Percentiles rank a stretch among this genome's conserved stretches.
Conservation (phyloP, 1,140 invertebrate species). For the Drepana arcuata region DNA sequence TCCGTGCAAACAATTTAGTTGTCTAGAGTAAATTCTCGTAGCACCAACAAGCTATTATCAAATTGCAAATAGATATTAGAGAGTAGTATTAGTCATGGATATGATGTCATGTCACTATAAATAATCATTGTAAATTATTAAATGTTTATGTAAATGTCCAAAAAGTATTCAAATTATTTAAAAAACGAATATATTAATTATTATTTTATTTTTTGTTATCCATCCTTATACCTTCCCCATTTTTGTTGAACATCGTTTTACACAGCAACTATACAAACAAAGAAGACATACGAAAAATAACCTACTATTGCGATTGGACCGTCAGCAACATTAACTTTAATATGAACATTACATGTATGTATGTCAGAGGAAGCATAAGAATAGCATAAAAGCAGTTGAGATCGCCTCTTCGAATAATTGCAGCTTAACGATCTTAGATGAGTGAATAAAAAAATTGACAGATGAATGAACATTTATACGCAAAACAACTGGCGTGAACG, state of each 20-base stretch:
- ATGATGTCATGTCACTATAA: constrained; percentile 66
- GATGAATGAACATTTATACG: too few species aligned
- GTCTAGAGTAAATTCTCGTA: constrained; percentile 62
- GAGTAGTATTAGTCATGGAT: constrained; percentile 63
- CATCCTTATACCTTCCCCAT: constrained; percentile 34
- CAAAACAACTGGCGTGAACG: too few species aligned
- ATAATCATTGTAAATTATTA: constrained; percentile 72
- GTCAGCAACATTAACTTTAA: too few species aligned
- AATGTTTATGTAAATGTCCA: constrained; percentile 72
- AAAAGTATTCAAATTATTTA: constrained; percentile 72
- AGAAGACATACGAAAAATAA: too few species aligned
- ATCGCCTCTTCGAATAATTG: too few species aligned
- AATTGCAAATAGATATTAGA: constrained; percentile 62
- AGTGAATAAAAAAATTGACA: too few species aligned
- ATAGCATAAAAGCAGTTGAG: too few species aligned
- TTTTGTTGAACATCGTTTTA: constrained; percentile 19
- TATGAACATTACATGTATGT: too few species aligned
- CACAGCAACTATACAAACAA: too few species aligned
- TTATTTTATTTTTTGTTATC: constrained; percentile 58
- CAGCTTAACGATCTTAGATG: too few species aligned
- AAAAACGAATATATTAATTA: constrained; percentile 60
- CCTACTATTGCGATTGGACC: too few species aligned
- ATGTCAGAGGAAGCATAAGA: too few species aligned
- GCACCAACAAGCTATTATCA: constrained; percentile 63
- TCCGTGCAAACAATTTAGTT: constrained; percentile 52